Evolutionary conservation across 2,113 vertebrate genomes (phyloP).

Genomic region (Notothenia rossii): DNA sequence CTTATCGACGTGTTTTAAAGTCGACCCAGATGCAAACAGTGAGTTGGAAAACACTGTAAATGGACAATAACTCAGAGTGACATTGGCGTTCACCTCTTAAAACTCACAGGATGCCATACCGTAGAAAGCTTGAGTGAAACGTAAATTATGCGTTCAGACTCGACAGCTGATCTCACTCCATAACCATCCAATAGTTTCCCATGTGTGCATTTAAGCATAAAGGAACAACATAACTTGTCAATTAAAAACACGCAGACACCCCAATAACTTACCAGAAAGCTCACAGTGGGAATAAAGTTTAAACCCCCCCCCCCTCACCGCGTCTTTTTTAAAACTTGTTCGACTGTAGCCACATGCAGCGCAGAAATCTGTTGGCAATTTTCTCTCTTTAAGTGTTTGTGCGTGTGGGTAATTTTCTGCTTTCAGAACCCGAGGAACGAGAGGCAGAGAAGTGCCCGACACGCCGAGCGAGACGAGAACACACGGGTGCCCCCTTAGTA

Average conservation of each 20-base stretch:
- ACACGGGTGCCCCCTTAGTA: constrained; percentile 24
- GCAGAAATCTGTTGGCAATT: constrained; percentile 67
- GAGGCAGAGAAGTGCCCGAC: constrained; percentile 46
- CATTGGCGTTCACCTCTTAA: constrained; percentile 10
- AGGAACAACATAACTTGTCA: constrained; percentile 2
- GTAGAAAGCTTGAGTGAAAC: neutral
- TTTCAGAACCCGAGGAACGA: constrained; percentile 46
- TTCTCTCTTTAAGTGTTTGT: constrained; percentile 34
- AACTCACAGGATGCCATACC: neutral
- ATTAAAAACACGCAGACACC: constrained; percentile 38
- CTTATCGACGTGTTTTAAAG: neutral
- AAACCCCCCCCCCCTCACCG: too few relatives aligned
- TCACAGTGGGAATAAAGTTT: neutral
- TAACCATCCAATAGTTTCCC: constrained; percentile 11
- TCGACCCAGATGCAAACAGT: constrained; percentile 24
- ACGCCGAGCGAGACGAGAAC: constrained; percentile 44
- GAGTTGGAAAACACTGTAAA: constrained; percentile 1
- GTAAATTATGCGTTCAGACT: constrained; percentile 11
- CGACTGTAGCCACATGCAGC: constrained; percentile 37
- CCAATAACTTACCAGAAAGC: constrained; percentile 1
- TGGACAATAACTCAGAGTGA: constrained; percentile 2
- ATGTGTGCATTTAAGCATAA: constrained; percentile 25
- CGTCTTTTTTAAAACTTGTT: neutral
- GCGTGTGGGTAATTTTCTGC: constrained; percentile 57
- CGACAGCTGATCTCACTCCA: constrained; percentile 25